Base-by-base conservation (phyloP, 2,888 invertebrate species). In the Ariolimax columbianus region DNA sequence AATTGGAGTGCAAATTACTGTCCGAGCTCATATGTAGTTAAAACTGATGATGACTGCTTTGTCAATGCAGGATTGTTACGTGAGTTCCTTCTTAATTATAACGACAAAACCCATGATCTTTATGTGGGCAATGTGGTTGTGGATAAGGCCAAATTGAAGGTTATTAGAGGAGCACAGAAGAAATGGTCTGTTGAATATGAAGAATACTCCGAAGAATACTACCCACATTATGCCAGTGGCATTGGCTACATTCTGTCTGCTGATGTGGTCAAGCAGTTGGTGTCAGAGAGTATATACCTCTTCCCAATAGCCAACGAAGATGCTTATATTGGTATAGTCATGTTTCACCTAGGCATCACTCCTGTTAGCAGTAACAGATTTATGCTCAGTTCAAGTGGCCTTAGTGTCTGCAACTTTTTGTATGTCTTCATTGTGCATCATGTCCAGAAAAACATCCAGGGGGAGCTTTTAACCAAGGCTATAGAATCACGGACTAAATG, bases 41-140 rank as follows among this genome's bases (percentile, higher is more conserved):
- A 93, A 87, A 93, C 93, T 36, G 93, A 93, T 81, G 93, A 93
- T 86, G 93, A 93, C 87, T 93, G 93, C 83, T 93, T 91, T 89
- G 92, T 93, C 1, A 92, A 92, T 87, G 88, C 90, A 30, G 63
- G 85, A 66, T 82, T 92, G n/a, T 82, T 93, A 43, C 77, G 89
- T 68, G 82, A 87, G 23, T 88, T 93, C 68, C 87, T 91, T 19
- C 73, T 88, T 4, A 75, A 87, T 47, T 83, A 90, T 43, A 89
- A 90, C 85, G 88, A 86, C 66, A 86, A 88, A 33, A 85, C 77
- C 0, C 82, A 77, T 1, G 87, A 87, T 47, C 88, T 93, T 33
- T 94, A 93, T 89, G 92, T 91, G 9, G 94, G 94, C 6, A 89
- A 90, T 77, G 89, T 93, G n/a, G 86, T 90, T 19, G 82, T 86